Conservation (phyloP, 1,140 invertebrate genomes). For the Sitodiplosis mosellana region DNA sequence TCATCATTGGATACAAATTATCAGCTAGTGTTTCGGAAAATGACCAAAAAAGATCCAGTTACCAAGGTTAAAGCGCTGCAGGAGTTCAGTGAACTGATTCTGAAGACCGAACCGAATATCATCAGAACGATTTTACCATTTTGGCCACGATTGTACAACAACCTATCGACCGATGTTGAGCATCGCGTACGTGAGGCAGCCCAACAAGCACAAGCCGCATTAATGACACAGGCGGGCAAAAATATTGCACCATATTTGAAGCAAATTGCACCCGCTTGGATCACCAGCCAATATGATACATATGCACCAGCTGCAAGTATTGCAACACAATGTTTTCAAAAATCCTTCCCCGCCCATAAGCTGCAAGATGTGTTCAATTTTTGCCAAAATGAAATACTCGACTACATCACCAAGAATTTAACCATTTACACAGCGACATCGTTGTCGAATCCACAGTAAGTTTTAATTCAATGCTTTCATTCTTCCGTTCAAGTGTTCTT, state of each 20-base stretch:
- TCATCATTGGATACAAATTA: constrained; percentile 37
- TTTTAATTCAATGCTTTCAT: too few relatives aligned
- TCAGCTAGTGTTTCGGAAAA: constrained; percentile 48
- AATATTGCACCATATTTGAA: constrained; percentile 62
- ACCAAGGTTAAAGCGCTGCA: constrained; percentile 76
- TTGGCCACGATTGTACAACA: constrained; percentile 60
- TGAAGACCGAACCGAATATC: constrained; percentile 34
- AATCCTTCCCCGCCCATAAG: constrained; percentile 52
- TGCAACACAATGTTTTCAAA: constrained; percentile 47
- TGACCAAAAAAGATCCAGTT: constrained; percentile 68
- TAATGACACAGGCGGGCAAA: constrained; percentile 47
- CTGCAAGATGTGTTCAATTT: constrained; percentile 49
- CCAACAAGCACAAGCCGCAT: constrained; percentile 43
- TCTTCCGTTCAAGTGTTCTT: constrained; percentile 5
- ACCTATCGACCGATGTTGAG: constrained; percentile 53
- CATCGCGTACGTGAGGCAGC: constrained; percentile 58
- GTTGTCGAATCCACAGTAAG: constrained; percentile 14
- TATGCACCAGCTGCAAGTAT: constrained; percentile 59
- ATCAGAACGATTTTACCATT: constrained; percentile 48
- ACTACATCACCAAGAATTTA: constrained; percentile 49
- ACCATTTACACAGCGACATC: constrained; percentile 42
- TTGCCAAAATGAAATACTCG: constrained; percentile 58
- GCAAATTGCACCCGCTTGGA: constrained; percentile 52
- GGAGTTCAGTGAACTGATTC: constrained; percentile 51
- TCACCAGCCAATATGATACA: constrained; percentile 60